These are phyloP conservation scores for Dendroctonus ponderosae DNA, from an alignment of 1,140 invertebrate genomes.

Conservation along the genomic window DNA sequence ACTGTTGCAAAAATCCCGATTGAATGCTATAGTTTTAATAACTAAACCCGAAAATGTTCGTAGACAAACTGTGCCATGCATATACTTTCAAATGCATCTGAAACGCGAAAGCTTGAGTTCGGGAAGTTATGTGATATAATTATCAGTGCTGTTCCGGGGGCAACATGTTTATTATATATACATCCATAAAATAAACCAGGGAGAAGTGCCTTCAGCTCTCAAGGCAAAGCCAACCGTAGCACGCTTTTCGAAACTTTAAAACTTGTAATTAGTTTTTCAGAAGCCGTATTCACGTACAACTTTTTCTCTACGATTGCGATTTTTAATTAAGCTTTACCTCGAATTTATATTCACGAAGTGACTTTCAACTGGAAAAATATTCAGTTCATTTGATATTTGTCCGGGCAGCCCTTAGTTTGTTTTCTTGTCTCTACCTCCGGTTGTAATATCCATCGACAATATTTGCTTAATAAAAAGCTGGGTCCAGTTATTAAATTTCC, in stretches of 20 bases:
- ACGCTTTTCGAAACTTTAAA: constrained; percentile 47
- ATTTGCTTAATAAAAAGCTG: background rate
- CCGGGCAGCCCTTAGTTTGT: constrained; percentile 39
- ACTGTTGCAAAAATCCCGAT: no score
- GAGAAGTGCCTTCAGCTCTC: constrained; percentile 37
- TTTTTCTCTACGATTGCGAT: constrained; percentile 44
- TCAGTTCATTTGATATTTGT: constrained; percentile 49
- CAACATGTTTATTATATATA: constrained; percentile 34
- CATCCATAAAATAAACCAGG: constrained; percentile 29
- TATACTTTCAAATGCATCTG: no score
- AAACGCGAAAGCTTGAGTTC: constrained; percentile 4
- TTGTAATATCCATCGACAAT: background rate
- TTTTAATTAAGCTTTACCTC: constrained; percentile 48
- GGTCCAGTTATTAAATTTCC: constrained; percentile 1
- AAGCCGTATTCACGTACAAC: constrained; percentile 42
- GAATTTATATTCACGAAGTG: constrained; percentile 47
- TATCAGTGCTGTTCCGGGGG: constrained; percentile 21
- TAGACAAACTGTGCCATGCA: no score
- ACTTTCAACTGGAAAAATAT: constrained; percentile 48
- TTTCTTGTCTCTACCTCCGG: constrained; percentile 18
- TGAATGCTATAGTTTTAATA: no score
- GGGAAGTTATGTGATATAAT: constrained; percentile 18
- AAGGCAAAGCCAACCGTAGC: constrained; percentile 39
- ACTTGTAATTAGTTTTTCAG: constrained; percentile 51
- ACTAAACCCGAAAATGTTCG: no score